Conservation (phyloP, 2,113 vertebrate genomes). For the Brevimyrus niger region DNA sequence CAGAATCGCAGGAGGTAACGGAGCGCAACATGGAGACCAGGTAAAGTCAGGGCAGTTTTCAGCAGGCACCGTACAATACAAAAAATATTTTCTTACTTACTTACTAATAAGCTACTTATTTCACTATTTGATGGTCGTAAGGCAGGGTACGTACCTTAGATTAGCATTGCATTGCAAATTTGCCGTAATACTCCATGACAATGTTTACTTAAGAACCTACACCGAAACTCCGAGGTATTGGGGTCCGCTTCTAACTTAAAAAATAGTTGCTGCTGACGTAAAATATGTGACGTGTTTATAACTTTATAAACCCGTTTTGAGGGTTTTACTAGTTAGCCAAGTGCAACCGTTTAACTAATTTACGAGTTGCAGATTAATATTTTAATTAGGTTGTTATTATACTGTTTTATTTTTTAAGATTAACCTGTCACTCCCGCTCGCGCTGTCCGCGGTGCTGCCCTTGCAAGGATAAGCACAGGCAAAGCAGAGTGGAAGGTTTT, state of each 20-base stretch:
- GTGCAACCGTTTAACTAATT: not conserved
- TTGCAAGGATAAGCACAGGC: not conserved
- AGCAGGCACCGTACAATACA: not conserved
- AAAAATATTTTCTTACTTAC: not conserved
- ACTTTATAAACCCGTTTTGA: not conserved
- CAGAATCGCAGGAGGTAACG: slow-evolving; percentile 34
- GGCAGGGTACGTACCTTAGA: not conserved
- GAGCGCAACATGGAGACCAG: slow-evolving; percentile 45
- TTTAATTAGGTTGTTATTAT: not conserved
- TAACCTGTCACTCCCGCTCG: not conserved
- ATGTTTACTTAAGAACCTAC: not conserved
- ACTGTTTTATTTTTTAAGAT: not conserved
- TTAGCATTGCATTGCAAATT: not conserved
- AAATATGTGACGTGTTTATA: not conserved
- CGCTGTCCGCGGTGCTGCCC: not conserved
- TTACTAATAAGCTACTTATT: not conserved
- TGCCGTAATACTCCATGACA: not conserved
- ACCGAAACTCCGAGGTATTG: not conserved
- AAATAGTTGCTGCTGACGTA: not conserved
- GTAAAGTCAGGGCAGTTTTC: slow-evolving; percentile 36
- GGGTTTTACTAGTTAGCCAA: not conserved
- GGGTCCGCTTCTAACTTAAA: not conserved
- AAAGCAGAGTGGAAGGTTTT: not conserved
- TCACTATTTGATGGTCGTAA: not conserved
- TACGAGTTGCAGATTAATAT: not conserved